Evolutionary conservation across 2,888 invertebrate species (phyloP), one percentile per base, ranked within the genome.

Genomic region (Lathronympha strigana): DNA sequence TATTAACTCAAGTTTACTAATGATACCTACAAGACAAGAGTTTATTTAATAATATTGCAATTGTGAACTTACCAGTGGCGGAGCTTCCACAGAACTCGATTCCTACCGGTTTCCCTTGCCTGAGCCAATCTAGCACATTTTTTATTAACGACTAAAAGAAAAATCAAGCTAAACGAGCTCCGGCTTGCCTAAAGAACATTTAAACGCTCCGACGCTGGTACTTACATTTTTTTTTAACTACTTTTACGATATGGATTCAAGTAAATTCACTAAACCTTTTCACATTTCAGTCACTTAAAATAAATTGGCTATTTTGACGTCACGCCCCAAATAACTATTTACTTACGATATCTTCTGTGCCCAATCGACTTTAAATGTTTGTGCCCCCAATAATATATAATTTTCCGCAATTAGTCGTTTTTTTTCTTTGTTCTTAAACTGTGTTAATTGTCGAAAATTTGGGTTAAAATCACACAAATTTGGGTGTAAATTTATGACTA

Each of bases 291-390:
- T 17, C 13, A 28, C 25, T 51, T 23, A 40, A 40, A 1, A 31
- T n/a, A 8, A 36, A 21, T 45, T 63, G 19, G 62, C 54, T 23
- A 51, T 51, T 60, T 28, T 47, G 55, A 40, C 54, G 58, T 64
- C 43, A 50, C 50, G 70, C 55, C 43, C 67, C 43, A 64, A 54
- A 71, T 66, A 53, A 50, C 43, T 70, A 49, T 73, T 69, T 70
- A 69, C 68, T 68, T 69, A 70, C 73, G 77, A 76, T 79, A 86
- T 86, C 83, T 78, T 58, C 68, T 73, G 83, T 62, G 63, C 83
- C 74, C 77, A 87, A 87, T 88, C 81, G 79, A 75, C 80, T 85
- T 85, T 81, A 85, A 87, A 87, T 86, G 86, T 84, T 82, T 83
- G 82, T 84, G 88, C 54, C 79, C 90, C 68, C 84, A 78, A 81